phyloP scores from a whole-genome alignment of 2,797 vertebrate genomes.

The Clarias fuscus region DNA sequence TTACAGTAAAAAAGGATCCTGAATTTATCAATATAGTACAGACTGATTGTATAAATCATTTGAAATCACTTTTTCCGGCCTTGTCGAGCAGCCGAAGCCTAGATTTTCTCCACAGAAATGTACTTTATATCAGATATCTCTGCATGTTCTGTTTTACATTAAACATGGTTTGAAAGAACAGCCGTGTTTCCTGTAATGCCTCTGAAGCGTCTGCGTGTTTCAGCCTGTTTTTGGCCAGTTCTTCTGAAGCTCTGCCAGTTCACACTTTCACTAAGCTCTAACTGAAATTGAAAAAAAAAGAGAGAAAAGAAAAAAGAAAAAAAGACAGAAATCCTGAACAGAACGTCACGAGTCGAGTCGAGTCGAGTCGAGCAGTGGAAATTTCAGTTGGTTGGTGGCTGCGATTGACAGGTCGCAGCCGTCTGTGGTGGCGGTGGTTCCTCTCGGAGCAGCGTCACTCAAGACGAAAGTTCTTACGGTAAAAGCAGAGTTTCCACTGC shows the following conservation, averaged over 20 bases:
- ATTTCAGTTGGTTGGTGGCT: constrained; percentile 53
- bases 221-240: neutral
- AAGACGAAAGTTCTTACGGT: constrained; percentile 59
- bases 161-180: constrained; percentile 34
- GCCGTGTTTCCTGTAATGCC: constrained; percentile 28
- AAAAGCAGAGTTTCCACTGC: constrained; percentile 60
- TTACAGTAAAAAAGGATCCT: neutral
- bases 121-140: constrained; percentile 21
- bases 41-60: constrained; percentile 12
- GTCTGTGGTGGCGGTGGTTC: constrained; percentile 54
- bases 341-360: constrained; percentile 44
- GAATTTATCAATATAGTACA: neutral
- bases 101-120: constrained; percentile 14
- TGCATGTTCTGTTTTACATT: constrained; percentile 39
- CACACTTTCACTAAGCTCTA: constrained; percentile 31
- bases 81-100: neutral
- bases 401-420: constrained; percentile 34
- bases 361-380: constrained; percentile 53
- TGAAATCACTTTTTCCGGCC: too few species aligned
- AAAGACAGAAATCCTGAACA: constrained; percentile 43
- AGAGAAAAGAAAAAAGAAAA: neutral
- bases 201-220: constrained; percentile 1
- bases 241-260: constrained; percentile 26
- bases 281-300: constrained; percentile 30
- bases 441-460: constrained; percentile 52